phyloP scores from a whole-genome alignment of 2,888 invertebrate genomes.

The Thyatira batis region DNA sequence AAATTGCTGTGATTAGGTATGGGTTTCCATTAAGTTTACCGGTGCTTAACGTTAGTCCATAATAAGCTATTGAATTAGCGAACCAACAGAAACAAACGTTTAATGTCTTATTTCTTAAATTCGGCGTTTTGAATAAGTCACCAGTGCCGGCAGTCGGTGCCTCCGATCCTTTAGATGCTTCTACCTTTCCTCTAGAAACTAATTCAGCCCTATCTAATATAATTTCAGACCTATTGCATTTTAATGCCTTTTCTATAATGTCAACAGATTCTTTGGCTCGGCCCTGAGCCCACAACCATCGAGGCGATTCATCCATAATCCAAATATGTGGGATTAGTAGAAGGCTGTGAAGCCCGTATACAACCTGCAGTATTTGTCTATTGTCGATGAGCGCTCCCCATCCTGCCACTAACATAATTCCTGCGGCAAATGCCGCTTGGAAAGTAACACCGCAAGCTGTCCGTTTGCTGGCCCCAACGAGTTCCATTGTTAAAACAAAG shows the following conservation, averaged over 20 bases:
- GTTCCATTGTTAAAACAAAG: conserved; percentile 89
- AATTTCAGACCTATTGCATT: conserved; percentile 85
- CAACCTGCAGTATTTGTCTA: conserved; percentile 87
- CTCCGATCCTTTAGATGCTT: conserved; percentile 59
- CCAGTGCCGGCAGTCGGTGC: conserved; percentile 81
- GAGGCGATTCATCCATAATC: conserved; percentile 94
- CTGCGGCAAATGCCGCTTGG: conserved; percentile 89
- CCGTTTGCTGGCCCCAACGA: conserved; percentile 90
- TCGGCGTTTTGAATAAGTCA: conserved; percentile 91
- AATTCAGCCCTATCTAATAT: conserved; percentile 85
- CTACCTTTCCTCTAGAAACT: conserved; percentile 83
- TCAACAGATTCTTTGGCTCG: conserved; percentile 87
- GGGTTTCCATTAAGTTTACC: conserved; percentile 92
- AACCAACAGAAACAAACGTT: conserved; percentile 94
- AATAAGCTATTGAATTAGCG: conserved; percentile 93
- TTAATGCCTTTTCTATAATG: conserved; percentile 89
- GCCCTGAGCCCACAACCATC: conserved; percentile 94
- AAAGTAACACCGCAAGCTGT: conserved; percentile 91
- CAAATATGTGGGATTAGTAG: conserved; percentile 91
- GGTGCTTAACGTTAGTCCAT: conserved; percentile 91
- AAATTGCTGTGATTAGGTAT: conserved; percentile 88
- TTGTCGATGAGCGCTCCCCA: conserved; percentile 91
- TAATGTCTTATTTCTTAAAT: conserved; percentile 88
- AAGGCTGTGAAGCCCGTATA: conserved; percentile 89
- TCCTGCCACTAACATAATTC: conserved; percentile 91